Evolutionary conservation across 2,113 vertebrate genomes (phyloP).

Genomic region (Pandion haliaetus): DNA sequence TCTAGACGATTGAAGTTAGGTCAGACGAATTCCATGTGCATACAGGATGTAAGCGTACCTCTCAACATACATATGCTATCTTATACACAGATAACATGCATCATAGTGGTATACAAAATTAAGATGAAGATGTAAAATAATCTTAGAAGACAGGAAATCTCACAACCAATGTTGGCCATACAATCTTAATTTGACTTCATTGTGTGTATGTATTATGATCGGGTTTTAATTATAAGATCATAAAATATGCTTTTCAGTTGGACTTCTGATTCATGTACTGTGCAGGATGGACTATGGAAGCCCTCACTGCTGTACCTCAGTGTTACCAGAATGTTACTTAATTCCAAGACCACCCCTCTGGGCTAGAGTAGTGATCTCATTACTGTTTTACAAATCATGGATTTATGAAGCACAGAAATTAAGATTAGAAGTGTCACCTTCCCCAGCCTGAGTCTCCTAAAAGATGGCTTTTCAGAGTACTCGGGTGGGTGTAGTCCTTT

Average conservation of each 20-base stretch:
- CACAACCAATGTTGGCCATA: neutral
- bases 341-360: neutral
- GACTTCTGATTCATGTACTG: neutral
- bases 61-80: neutral
- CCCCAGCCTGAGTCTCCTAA: neutral
- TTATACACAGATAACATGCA: neutral
- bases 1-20: neutral
- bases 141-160: neutral
- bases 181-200: neutral
- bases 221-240: neutral
- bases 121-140: neutral
- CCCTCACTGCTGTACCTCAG: neutral
- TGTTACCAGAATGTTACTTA: neutral
- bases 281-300: neutral
- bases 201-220: neutral
- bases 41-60: neutral
- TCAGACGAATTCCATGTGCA: neutral
- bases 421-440: neutral
- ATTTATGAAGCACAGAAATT: neutral
- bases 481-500: neutral
- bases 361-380: neutral
- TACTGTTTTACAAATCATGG: neutral
- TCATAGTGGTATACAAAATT: neutral
- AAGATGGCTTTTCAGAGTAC: neutral
- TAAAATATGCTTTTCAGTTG: neutral